Evolutionary conservation across 2,797 vertebrate genomes (phyloP).

Genomic region (Anas capensis): DNA sequence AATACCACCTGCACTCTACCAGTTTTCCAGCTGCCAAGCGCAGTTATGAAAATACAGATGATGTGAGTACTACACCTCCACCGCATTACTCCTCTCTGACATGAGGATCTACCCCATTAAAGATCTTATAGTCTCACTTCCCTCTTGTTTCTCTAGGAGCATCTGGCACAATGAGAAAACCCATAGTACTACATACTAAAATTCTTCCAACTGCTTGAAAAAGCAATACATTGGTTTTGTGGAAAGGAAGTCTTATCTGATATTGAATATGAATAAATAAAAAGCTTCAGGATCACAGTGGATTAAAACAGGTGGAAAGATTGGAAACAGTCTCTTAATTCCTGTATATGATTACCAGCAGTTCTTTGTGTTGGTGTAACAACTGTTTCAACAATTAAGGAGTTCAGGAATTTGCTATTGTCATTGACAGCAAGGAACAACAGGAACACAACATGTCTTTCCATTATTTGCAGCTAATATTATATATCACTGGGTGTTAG

Average conservation of each 20-base stretch:
- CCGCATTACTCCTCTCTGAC: not conserved
- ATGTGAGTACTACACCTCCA: not conserved
- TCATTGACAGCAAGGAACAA: not conserved
- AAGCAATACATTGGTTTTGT: not conserved
- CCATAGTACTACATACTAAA: not conserved
- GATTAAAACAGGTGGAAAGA: not conserved
- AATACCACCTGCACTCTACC: not conserved
- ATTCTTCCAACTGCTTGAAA: not conserved
- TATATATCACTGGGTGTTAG: not conserved
- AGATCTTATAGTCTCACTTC: not conserved
- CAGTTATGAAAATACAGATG: not conserved
- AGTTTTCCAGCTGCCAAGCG: not conserved
- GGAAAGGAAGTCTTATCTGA: not conserved
- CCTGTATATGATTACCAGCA: not conserved
- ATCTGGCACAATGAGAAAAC: not conserved
- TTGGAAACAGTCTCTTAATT: not conserved
- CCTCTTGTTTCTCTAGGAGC: not conserved
- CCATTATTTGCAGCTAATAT: not conserved
- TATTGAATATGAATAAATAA: slow-evolving; percentile 22
- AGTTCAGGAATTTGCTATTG: not conserved
- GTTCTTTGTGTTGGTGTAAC: not conserved
- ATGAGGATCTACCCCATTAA: fast-evolving
- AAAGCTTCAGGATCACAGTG: not conserved
- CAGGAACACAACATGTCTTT: not conserved
- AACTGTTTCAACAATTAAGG: not conserved